Base-by-base conservation (phyloP, 2,888 invertebrate genomes). In the Antheraea yamamai region DNA sequence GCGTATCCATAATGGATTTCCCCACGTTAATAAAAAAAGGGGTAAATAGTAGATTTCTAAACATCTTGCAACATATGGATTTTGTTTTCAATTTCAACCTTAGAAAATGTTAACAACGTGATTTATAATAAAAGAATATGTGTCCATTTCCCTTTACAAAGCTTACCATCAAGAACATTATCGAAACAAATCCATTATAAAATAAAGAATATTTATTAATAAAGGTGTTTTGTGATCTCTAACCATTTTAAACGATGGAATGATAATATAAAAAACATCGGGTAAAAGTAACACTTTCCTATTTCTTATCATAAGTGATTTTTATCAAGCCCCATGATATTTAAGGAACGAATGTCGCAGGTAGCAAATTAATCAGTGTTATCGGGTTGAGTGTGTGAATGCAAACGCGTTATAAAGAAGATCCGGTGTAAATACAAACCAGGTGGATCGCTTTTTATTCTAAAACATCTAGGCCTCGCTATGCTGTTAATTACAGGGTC, bases 391-490 rank as follows among this genome's bases (percentile, higher is more conserved):
- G 73, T 75, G 75, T 77, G 78, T 81, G 82, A 87, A 85, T 87
- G 87, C 83, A 85, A 79, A 86, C 82, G 75, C 55, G 66, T 52
- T 76, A 76, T 75, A 78, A 78, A 78, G 78, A 80, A 87, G 85
- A 89, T 89, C 89, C 90, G 87, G 80, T 75, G 85, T 80, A 83
- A 85, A 87, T 85, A 85, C 84, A 84, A 88, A 89, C 82, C 90
- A 88, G 92, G 92, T 91, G 91, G 92, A 81, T 92, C 78, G 87
- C 89, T 92, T 92, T 90, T 91, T 93, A 84, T 81, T 79, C 81
- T 87, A 87, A 90, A 89, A 89, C 88, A 92, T 92, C 91, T 89
- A 84, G 90, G 89, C 82, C 84, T 87, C 78, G 85, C 83, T 81
- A 87, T 84, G 82, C 81, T 77, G 84, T 83, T 92, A 92, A 92